Evolutionary conservation across 2,113 vertebrate genomes (phyloP).

Genomic region (Periophthalmodon schlosseri): DNA sequence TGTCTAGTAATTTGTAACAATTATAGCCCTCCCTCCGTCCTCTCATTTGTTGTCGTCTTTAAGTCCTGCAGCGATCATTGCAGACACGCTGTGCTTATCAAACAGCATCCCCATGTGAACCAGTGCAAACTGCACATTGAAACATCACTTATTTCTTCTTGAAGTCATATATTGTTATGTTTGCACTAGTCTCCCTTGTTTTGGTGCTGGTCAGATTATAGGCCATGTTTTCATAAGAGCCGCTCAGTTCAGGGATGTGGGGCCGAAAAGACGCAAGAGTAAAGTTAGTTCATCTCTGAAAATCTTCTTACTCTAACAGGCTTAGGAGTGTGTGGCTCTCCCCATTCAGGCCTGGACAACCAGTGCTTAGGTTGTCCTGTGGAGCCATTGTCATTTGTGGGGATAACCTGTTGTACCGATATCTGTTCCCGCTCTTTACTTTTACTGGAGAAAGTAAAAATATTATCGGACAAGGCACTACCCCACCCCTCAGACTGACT

Average conservation of each 20-base stretch:
- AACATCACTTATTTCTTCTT: neutral
- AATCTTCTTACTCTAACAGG: slow-evolving; percentile 78
- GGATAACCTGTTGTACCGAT: neutral
- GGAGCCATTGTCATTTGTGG: neutral
- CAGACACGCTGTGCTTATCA: slow-evolving; percentile 27
- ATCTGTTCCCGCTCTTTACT: neutral
- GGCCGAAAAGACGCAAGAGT: slow-evolving; percentile 40
- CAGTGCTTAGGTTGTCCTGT: neutral
- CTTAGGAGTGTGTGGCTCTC: slow-evolving; percentile 67
- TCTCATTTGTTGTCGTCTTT: slow-evolving; percentile 35
- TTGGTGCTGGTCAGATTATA: neutral
- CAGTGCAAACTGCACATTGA: slow-evolving; percentile 11
- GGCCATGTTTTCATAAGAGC: slow-evolving; percentile 11
- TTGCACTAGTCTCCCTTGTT: neutral
- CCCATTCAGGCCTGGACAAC: slow-evolving; percentile 50
- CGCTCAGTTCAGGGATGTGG: slow-evolving; percentile 20
- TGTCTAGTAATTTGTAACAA: slow-evolving; percentile 13
- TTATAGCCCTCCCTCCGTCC: slow-evolving; percentile 41
- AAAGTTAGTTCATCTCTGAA: slow-evolving; percentile 70
- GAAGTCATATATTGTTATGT: neutral
- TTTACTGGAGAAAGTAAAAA: neutral
- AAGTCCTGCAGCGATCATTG: slow-evolving; percentile 5
- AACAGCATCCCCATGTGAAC: slow-evolving; percentile 18
- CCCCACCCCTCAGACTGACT: no score
- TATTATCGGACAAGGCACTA: no score